phyloP scores from a whole-genome alignment of 2,797 vertebrate species.

The Melanotaenia parkinsoni region DNA sequence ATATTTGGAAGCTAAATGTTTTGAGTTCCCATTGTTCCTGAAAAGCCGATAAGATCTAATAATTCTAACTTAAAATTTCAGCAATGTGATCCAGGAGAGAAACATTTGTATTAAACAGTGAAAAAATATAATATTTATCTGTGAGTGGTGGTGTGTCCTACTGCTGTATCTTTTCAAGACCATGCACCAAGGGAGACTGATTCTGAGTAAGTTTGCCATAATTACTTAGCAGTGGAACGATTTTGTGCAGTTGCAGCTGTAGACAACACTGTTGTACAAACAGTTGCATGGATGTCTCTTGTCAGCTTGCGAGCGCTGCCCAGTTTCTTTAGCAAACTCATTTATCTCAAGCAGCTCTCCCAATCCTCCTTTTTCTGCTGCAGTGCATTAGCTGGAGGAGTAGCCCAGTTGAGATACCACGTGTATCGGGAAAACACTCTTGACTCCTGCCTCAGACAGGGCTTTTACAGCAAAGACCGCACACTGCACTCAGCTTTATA shows the following conservation, averaged over 20 bases:
- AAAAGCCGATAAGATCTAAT: neutral
- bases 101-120: neutral
- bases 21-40: neutral
- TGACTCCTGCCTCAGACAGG: conserved; percentile 25
- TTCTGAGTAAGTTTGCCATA: conserved; percentile 31
- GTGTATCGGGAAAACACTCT: conserved; percentile 53
- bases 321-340: conserved; percentile 40
- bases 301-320: neutral
- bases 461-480: conserved; percentile 27
- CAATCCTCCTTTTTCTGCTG: conserved; percentile 42
- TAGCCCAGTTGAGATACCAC: conserved; percentile 59
- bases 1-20: neutral
- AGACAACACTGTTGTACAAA: conserved; percentile 33
- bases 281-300: conserved; percentile 27
- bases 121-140: neutral
- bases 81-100: neutral
- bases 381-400: conserved; percentile 50
- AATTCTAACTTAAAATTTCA: neutral
- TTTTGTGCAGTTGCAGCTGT: conserved; percentile 31
- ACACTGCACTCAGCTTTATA: conserved; percentile 18
- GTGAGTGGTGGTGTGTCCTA: conserved; percentile 11
- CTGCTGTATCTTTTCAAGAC: conserved; percentile 28
- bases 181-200: conserved; percentile 31
- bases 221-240: conserved; percentile 21
- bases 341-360: conserved; percentile 48